Base-by-base conservation (phyloP, 2,797 vertebrate genomes). In the Urophycis tenuis region DNA sequence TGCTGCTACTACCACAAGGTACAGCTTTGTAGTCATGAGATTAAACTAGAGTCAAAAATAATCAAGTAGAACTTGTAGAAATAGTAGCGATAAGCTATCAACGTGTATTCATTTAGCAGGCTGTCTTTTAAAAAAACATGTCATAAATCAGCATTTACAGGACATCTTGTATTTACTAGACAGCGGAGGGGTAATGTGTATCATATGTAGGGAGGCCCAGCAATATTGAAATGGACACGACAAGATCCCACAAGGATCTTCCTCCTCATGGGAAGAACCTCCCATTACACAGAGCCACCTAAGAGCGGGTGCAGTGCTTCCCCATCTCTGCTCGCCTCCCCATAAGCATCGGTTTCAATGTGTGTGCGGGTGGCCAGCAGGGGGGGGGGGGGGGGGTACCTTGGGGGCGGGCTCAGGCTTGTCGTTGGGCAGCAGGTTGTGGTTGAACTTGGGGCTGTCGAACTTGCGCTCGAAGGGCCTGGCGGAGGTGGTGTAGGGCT, bases 371-470 rank as follows among this genome's bases (percentile, higher is more conserved):
- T 25, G 53, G n/a, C 53, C 53, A 25, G 5, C 17, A 60, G 22
- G n/a, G n/a, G n/a, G 53, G 53, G 3, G n/a, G n/a, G n/a, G n/a
- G n/a, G n/a, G n/a, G n/a, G n/a, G 77, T 82, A 92, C 86, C 89
- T 91, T 92, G 35, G 86, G 78, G 70, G 85, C 84, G n/a, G 45
- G 77, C 15, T 92, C 93, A 3, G 85, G 74, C 77, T 93, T 91
- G 92, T 99, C 96, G 41, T 96, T 97, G 82, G 96, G 96, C 91
- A 99, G 91, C 85, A 99, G 95, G 86, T 99, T 99, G 88, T 99
- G 98, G 90, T 96, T 98, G 92, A 99, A 98, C 89, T 99, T 99
- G 0, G 97, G 97, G 83, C 97, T 99, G 83, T 99, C 97, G 71
- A 99, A 99, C 91, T 99, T 99, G 91, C 97, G 96, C 87, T 99